Evolutionary conservation across 1,140 invertebrate genomes (phyloP).

Genomic region (Coptotermes formosanus): DNA sequence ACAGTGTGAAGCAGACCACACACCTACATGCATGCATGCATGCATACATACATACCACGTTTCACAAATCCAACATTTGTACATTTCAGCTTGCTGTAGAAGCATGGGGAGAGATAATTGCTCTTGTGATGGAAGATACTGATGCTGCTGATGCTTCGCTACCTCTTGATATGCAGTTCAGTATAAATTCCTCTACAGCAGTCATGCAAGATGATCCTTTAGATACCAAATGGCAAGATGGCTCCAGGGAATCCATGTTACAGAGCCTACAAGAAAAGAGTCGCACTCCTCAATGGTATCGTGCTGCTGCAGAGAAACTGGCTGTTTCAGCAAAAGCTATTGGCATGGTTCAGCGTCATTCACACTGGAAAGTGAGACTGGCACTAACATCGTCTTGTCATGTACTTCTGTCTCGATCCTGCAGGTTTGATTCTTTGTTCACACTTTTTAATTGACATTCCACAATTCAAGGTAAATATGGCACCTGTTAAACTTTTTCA

Average conservation of each 20-base stretch:
- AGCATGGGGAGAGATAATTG: constrained; percentile 51
- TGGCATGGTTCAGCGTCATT: constrained; percentile 51
- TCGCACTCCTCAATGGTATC: constrained; percentile 56
- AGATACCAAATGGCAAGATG: constrained; percentile 37
- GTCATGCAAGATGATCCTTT: constrained; percentile 30
- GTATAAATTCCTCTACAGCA: constrained; percentile 31
- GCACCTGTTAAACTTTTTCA: too few relatives aligned
- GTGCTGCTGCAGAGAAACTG: constrained; percentile 56
- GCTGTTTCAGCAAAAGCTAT: constrained; percentile 51
- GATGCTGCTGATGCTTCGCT: constrained; percentile 28
- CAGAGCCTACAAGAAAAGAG: constrained; percentile 48
- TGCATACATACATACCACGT: too few relatives aligned
- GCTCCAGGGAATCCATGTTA: constrained; percentile 42
- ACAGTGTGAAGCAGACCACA: too few relatives aligned
- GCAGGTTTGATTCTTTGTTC: neutral
- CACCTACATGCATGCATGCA: too few relatives aligned
- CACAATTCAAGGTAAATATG: too few relatives aligned
- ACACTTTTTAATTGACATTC: too few relatives aligned
- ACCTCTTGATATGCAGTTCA: constrained; percentile 31
- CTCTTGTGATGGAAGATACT: constrained; percentile 52
- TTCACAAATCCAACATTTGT: too few relatives aligned
- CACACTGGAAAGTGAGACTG: constrained; percentile 55
- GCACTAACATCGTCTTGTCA: constrained; percentile 53
- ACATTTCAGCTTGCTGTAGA: constrained; percentile 50
- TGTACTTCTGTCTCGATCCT: constrained; percentile 55